phyloP scores from a whole-genome alignment of 2,797 vertebrate species.

The Tenualosa ilisha region DNA sequence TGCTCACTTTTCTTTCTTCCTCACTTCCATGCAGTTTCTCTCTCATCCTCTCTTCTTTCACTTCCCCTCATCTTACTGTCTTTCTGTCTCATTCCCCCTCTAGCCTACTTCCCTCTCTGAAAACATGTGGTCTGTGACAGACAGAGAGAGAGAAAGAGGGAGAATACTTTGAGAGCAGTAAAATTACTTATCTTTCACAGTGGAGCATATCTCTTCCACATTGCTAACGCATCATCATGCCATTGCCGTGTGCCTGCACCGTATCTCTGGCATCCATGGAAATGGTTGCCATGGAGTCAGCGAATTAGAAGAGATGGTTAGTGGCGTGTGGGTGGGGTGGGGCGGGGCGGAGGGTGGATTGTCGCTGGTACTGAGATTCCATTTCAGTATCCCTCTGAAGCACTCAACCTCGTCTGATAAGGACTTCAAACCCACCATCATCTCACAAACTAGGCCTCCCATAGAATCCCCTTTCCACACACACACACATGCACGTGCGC shows the following conservation, averaged over 20 bases:
- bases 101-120: neutral
- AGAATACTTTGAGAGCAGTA: neutral
- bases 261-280: slow-evolving; percentile 8
- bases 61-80: neutral
- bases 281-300: slow-evolving; percentile 6
- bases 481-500: neutral
- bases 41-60: neutral
- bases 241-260: neutral
- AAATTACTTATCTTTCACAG: neutral
- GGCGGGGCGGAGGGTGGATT: neutral
- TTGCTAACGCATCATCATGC: neutral
- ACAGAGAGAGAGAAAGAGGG: neutral
- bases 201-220: neutral
- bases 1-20: neutral
- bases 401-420: neutral
- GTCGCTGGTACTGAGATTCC: neutral
- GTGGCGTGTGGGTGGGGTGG: neutral
- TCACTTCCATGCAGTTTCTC: neutral
- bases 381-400: neutral
- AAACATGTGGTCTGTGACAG: neutral
- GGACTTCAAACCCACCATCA: neutral
- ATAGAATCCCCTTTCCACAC: neutral
- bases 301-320: neutral
- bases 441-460: neutral
- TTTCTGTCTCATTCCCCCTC: neutral